Evolutionary conservation across 2,797 vertebrate genomes (phyloP), one percentile per base, ranked within the genome.

Genomic region (Pseudomugil gertrudae): DNA sequence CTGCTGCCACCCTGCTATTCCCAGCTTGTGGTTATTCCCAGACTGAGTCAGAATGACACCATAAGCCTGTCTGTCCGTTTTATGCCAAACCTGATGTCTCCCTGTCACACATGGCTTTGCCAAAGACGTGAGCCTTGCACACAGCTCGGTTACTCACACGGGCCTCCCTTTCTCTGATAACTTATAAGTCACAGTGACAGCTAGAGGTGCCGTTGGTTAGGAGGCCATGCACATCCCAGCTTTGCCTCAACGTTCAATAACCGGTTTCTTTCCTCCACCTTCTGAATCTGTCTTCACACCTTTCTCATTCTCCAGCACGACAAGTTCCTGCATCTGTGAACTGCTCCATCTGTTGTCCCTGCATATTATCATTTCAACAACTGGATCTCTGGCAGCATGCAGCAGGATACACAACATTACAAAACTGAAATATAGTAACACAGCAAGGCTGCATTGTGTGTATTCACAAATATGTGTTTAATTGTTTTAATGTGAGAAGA

Each of bases 1-100:
- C 89, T 90, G 87, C 88, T 89, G 89, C 83, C 80, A 79, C 72
- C 71, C 81, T 82, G 84, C 86, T 92, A 84, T 89, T 92, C 86
- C 91, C 84, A 88, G 88, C 50, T 85, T 88, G 85, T 74, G 82
- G 84, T 84, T 89, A 88, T 91, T 90, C 81, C 85, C 84, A 86
- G 85, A 78, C 74, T 84, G 79, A 83, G 60, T 89, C 84, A 81
- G 79, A 84, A 78, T 65, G 76, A 74, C 85, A 89, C 83, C 87
- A 90, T 88, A 89, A 83, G 84, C 65, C 84, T 30, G 74, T 76
- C 74, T 89, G 88, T 78, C 72, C 80, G 62, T 72, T 86, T 82
- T 50, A 71, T 87, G 76, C 79, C 84, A 88, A 91, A 88, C 82
- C 87, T 74, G 76, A 89, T 86, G 86, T 87, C 88, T 87, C 73